Conservation (phyloP, 1,140 invertebrate species). For the Drosophila nikananu region DNA sequence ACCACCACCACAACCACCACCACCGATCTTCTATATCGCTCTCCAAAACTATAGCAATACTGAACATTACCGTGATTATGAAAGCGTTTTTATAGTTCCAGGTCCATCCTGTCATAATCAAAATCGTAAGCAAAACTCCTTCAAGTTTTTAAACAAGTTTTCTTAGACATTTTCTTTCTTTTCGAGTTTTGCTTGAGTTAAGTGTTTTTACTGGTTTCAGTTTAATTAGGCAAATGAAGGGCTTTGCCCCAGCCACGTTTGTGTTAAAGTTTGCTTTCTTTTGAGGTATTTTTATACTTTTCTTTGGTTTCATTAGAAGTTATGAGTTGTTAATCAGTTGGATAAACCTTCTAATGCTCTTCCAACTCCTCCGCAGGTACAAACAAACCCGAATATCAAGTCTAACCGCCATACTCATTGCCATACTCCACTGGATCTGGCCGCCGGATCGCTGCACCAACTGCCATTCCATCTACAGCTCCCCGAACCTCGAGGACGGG, state of each 20-base stretch:
- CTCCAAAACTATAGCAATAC: slow-evolving; percentile 83
- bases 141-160: slow-evolving; percentile 40
- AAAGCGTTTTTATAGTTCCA: slow-evolving; percentile 91
- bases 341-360: not conserved
- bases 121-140: slow-evolving; percentile 82
- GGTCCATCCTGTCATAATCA: slow-evolving; percentile 87
- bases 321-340: not conserved
- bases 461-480: slow-evolving; percentile 84
- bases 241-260: slow-evolving; percentile 1
- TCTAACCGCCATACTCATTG: slow-evolving; percentile 90
- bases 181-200: slow-evolving; percentile 24
- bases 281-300: slow-evolving; percentile 2
- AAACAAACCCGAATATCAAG: slow-evolving; percentile 97
- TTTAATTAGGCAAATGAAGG: slow-evolving; percentile 2
- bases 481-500: slow-evolving; percentile 67
- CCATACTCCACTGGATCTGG: slow-evolving; percentile 89
- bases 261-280: slow-evolving; percentile 22
- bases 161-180: slow-evolving; percentile 6
- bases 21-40: slow-evolving; percentile 42
- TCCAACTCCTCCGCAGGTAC: slow-evolving; percentile 88
- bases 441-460: slow-evolving; percentile 88
- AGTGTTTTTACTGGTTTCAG: slow-evolving; percentile 25
- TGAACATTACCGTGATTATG: slow-evolving; percentile 89
- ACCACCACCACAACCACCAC: slow-evolving; percentile 37
- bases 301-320: not conserved